Base-by-base conservation (phyloP, 2,797 vertebrate genomes). In the Peromyscus nudipes region DNA sequence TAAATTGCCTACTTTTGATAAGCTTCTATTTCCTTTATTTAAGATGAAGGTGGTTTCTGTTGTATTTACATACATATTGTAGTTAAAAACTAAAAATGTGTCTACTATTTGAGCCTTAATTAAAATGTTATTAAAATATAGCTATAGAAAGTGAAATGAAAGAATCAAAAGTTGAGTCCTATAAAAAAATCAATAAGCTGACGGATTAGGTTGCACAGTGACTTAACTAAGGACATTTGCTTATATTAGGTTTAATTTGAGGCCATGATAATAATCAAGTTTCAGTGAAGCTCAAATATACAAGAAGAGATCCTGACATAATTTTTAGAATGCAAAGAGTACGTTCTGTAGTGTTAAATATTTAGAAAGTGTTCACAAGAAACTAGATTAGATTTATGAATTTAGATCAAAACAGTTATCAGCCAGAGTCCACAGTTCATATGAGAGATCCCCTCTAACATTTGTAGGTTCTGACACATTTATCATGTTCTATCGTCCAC, bases 1-100 rank as follows among this genome's bases (percentile, higher is more conserved):
- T 95, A 94, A 93, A 62, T n/a, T 89, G 27, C n/a, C 46, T 77
- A 85, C n/a, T 34, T 94, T 89, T 55, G 2, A 40, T 97, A 92
- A 93, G 16, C 27, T 64, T 92, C 16, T 64, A 31, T 95, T 88
- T 89, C 10, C 37, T 92, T 94, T 23, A 94, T 80, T 87, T 86
- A 69, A 93, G 8, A 87, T 92, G 7, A 27, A 94, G 34, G 17
- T 93, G 46, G 3, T 60, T 82, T 25, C 65, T 69, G 13, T 9
- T 17, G 34, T 62, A 83, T 71, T 93, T 94, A 16, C 14, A 67
- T 88, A 57, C 4, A 43, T 83, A 76, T 80, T 81, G 25, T 46
- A 21, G 67, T 34, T 57, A 94, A 93, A 57, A 94, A 79, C 60
- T 94, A 43, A 84, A 92, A 93, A 82, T 93, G 6, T 71, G 55